Conservation (phyloP, 2,888 invertebrate species). For the Gortyna flavago region DNA sequence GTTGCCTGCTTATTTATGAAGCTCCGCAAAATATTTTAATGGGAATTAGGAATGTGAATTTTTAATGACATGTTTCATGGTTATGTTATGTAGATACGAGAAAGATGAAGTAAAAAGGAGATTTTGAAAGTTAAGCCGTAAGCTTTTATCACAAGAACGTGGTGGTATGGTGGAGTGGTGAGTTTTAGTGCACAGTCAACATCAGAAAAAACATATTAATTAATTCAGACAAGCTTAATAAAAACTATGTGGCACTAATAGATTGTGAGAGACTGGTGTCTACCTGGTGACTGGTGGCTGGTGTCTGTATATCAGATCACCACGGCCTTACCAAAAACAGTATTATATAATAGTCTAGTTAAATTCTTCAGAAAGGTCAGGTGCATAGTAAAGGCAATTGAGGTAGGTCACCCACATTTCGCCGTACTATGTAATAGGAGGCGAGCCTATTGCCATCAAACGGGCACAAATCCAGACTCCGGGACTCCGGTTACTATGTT, state of each 20-base stretch:
- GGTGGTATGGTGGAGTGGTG: background rate
- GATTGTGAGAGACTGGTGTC: too few species aligned
- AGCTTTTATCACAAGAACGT: background rate
- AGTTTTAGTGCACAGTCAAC: background rate
- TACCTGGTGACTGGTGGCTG: too few species aligned
- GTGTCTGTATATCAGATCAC: too few species aligned
- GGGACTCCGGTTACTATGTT: background rate
- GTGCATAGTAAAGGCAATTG: background rate
- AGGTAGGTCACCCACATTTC: background rate
- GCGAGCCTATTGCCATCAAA: too few species aligned
- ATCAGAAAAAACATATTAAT: background rate
- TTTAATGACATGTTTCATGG: conserved; percentile 1
- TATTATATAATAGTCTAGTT: background rate
- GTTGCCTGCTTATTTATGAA: conserved; percentile 28
- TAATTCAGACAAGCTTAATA: too few species aligned
- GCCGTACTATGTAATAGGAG: background rate
- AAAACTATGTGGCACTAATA: too few species aligned
- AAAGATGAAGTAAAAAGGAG: background rate
- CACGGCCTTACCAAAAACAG: too few species aligned
- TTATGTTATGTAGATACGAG: background rate
- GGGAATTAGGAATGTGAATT: conserved; percentile 18
- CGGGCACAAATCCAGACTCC: background rate
- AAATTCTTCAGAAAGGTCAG: background rate
- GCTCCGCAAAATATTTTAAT: conserved; percentile 27
- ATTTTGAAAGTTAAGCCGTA: background rate